A percentile compares a stretch with the other conserved stretches of the same genome.
Conservation (phyloP, 2,797 vertebrate species). For the Tamandua tetradactyla region DNA sequence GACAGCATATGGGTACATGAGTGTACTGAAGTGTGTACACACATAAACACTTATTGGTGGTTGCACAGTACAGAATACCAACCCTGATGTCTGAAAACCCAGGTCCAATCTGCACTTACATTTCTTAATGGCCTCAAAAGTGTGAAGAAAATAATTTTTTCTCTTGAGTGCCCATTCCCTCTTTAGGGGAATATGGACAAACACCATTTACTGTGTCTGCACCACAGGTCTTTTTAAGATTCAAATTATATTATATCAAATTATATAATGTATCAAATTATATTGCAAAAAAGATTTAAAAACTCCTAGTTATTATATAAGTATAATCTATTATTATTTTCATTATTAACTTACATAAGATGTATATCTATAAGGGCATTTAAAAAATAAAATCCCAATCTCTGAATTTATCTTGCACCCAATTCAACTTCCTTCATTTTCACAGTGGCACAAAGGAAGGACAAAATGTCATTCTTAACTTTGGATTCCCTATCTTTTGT, state of each 20-base stretch:
- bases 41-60: fast-evolving
- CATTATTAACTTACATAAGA: background rate
- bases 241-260: background rate
- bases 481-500: background rate
- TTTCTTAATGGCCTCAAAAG: background rate
- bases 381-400: background rate
- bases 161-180: background rate
- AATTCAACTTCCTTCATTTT: background rate
- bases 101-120: no score
- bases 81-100: background rate
- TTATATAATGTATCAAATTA: fast-evolving
- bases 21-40: background rate
- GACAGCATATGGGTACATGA: fast-evolving
- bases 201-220: no score
- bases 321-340: background rate
- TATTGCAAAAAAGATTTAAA: background rate
- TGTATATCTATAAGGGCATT: background rate
- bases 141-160: background rate
- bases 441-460: background rate
- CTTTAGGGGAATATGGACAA: background rate
- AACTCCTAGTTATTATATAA: background rate
- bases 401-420: background rate
- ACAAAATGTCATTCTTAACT: conserved; percentile 42
- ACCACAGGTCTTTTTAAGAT: background rate
- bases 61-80: fast-evolving